Evolutionary conservation across 1,140 invertebrate genomes (phyloP), one percentile per base, ranked within the genome.

Genomic region (Cydia amplana): DNA sequence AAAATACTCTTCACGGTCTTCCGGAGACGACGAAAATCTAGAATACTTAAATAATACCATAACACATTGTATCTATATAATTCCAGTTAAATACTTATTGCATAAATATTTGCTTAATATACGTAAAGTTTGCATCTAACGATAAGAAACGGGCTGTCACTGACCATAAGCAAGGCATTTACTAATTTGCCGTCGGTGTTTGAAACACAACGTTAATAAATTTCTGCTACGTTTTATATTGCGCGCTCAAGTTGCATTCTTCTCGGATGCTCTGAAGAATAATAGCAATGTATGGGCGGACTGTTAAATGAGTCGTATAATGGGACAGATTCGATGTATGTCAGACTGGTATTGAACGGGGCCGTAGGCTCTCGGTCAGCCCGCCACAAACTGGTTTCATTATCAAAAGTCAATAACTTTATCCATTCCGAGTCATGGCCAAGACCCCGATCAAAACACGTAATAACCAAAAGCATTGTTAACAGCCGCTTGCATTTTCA

Each of bases 351-450:
- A 89, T 90, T 90, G 87, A 92, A 90, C 86, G 87, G 83, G 88
- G 91, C 83, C 91, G 84, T 79, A 80, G 82, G 79, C 88, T 89
- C 86, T 87, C 85, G 88, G 91, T 89, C 89, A 90, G 85, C 82
- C 82, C 77, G 82, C 82, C 87, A 79, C 86, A 91, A 92, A 92
- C 91, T 88, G 88, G 91, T 92, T 92, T 92, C 91, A 92, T 92
- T 92, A 92, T 92, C 91, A 92, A 92, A 92, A 92, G 91, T 92
- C 91, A 92, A 92, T 92, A 92, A 91, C 91, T 92, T 92, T 91
- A 91, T 91, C 87, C 88, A 91, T 91, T 87, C 84, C 83, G 82
- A 91, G 87, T 91, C 89, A 92, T 75, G 91, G 89, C 89, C 91
- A 88, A 87, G 81, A 80, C 83, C 78, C 65, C 79, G 81, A 80